These are phyloP conservation scores for Acrocephalus scirpaceus DNA, from an alignment of 2,797 vertebrate species.

Conservation along the genomic window DNA sequence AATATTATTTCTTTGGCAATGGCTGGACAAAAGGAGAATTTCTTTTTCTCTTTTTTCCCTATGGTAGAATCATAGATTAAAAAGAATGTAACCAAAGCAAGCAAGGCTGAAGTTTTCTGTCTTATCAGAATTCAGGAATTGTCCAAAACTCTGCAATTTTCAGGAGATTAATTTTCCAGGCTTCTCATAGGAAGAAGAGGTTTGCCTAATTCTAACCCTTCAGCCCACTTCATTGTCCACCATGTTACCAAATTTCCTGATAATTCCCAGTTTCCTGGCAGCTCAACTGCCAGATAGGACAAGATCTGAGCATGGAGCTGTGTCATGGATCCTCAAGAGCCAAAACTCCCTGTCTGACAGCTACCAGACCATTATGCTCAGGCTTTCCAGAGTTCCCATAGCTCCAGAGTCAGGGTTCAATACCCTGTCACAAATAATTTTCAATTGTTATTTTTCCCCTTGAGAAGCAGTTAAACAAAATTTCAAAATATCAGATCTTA, in stretches of 20 bases:
- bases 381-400: not conserved
- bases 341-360: not conserved
- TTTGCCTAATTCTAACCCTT: not conserved
- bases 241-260: not conserved
- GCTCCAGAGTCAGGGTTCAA: not conserved
- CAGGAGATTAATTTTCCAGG: not conserved
- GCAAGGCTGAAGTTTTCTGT: not conserved
- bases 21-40: not conserved
- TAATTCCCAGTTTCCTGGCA: not conserved
- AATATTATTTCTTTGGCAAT: not conserved
- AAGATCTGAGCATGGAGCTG: not conserved
- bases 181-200: not conserved
- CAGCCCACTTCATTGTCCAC: not conserved
- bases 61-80: not conserved
- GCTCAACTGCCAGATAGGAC: fast-evolving
- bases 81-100: not conserved
- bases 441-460: not conserved
- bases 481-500: not conserved
- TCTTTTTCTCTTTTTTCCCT: fast-evolving
- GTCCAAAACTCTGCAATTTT: not conserved
- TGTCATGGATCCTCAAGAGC: not conserved
- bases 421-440: not conserved
- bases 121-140: not conserved
- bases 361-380: fast-evolving
- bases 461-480: not conserved